phyloP scores from a whole-genome alignment of 2,113 vertebrate genomes.

The Silurus meridionalis region DNA sequence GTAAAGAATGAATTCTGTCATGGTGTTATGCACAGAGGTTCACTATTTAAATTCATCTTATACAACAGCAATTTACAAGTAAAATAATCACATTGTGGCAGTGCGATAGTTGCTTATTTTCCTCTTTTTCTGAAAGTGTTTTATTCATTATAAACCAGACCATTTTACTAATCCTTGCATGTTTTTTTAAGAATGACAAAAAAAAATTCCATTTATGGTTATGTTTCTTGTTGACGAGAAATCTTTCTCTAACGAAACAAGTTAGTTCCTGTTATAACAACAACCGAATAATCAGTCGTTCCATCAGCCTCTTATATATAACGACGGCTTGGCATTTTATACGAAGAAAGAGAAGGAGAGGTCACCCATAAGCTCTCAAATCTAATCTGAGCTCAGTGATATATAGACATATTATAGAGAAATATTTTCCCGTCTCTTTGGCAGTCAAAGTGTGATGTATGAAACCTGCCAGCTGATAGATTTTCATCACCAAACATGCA shows the following conservation, averaged over 20 bases:
- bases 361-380: slow-evolving; percentile 49
- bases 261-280: background rate
- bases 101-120: too few relatives aligned
- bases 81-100: too few relatives aligned
- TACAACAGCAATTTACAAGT: too few relatives aligned
- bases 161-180: background rate
- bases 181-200: background rate
- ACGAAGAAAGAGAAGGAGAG: slow-evolving; percentile 32
- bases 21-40: too few relatives aligned
- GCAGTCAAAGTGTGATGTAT: slow-evolving; percentile 58
- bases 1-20: too few relatives aligned
- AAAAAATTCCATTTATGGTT: background rate
- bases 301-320: slow-evolving; percentile 24
- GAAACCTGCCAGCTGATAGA: slow-evolving; percentile 54
- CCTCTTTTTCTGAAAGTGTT: too few relatives aligned
- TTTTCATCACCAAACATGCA: slow-evolving; percentile 51
- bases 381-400: slow-evolving; percentile 58
- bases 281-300: background rate
- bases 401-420: slow-evolving; percentile 64
- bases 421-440: slow-evolving; percentile 51
- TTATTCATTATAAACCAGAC: too few relatives aligned
- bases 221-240: background rate
- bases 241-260: background rate
- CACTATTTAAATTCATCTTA: too few relatives aligned
- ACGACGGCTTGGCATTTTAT: slow-evolving; percentile 54